Percentiles rank a stretch among this genome's conserved stretches.
Evolutionary conservation across 2,113 vertebrate species (phyloP).

Genomic region (Eidolon helvum): DNA sequence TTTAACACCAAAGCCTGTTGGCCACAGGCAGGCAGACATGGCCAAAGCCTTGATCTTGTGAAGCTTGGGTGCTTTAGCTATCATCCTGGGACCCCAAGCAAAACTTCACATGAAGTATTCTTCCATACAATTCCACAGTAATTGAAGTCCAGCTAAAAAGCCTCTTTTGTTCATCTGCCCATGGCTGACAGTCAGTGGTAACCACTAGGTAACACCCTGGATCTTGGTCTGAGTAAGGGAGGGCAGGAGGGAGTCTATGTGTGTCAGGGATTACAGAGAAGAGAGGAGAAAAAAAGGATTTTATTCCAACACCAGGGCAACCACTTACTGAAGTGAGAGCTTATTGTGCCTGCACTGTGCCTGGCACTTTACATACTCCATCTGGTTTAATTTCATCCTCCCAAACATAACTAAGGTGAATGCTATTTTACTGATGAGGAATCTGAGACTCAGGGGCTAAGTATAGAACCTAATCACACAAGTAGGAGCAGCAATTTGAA

Average conservation of each 20-base stretch:
- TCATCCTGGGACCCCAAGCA: not conserved
- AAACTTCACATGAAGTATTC: not conserved
- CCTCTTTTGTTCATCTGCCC: not conserved
- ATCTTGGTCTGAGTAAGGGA: not conserved
- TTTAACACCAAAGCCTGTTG: not conserved
- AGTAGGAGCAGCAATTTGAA: not conserved
- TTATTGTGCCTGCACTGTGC: not conserved
- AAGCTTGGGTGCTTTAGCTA: not conserved
- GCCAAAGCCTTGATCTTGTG: not conserved
- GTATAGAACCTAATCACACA: not conserved
- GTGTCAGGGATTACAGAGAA: not conserved
- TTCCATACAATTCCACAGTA: not conserved
- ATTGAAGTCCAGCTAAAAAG: not conserved
- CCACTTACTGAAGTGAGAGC: not conserved
- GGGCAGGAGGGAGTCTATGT: not conserved
- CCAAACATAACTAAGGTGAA: not conserved
- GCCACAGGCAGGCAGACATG: not conserved
- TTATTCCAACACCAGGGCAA: not conserved
- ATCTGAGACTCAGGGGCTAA: not conserved
- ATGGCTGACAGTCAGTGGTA: not conserved
- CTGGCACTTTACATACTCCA: not conserved
- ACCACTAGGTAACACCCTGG: not conserved
- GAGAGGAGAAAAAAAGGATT: not conserved
- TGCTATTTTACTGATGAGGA: not conserved
- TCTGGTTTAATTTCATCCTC: not conserved